phyloP scores from a whole-genome alignment of 2,113 vertebrate genomes.

The Apeltes quadracus region DNA sequence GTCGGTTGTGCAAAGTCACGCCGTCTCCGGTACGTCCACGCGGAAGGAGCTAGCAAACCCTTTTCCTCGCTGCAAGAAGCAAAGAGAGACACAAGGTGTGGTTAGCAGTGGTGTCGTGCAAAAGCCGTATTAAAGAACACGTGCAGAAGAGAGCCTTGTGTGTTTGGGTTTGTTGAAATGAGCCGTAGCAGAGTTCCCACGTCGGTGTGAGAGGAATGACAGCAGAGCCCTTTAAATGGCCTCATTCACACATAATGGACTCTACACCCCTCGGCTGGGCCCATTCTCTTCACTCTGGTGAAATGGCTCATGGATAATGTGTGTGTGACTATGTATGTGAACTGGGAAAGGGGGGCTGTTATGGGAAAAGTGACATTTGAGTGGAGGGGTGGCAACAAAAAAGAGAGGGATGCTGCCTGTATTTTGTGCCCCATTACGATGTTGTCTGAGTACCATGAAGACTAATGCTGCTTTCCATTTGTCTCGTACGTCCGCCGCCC shows the following conservation, averaged over 20 bases:
- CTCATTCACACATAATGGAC: slow-evolving; percentile 44
- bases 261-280: slow-evolving; percentile 16
- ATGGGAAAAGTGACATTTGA: no score
- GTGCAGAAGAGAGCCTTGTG: background rate
- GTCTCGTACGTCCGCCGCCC: no score
- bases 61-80: slow-evolving; percentile 92
- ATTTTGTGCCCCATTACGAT: background rate
- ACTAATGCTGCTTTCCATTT: no score
- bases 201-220: slow-evolving; percentile 3
- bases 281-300: slow-evolving; percentile 25
- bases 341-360: background rate
- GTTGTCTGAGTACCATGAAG: slow-evolving; percentile 32
- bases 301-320: slow-evolving; percentile 57
- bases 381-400: slow-evolving; percentile 17
- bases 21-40: slow-evolving; percentile 95
- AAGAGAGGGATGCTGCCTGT: slow-evolving; percentile 35
- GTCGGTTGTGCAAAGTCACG: slow-evolving; percentile 97
- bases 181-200: background rate
- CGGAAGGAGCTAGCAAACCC: slow-evolving; percentile 97
- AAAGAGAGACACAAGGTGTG: slow-evolving; percentile 60
- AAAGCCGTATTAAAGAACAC: background rate
- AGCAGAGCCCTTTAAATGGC: slow-evolving; percentile 21
- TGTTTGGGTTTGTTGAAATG: background rate
- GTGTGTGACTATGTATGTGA: slow-evolving; percentile 22
- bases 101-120: slow-evolving; percentile 27